Base-by-base conservation (phyloP, 2,888 invertebrate genomes). In the Polyommatus iphigenia region DNA sequence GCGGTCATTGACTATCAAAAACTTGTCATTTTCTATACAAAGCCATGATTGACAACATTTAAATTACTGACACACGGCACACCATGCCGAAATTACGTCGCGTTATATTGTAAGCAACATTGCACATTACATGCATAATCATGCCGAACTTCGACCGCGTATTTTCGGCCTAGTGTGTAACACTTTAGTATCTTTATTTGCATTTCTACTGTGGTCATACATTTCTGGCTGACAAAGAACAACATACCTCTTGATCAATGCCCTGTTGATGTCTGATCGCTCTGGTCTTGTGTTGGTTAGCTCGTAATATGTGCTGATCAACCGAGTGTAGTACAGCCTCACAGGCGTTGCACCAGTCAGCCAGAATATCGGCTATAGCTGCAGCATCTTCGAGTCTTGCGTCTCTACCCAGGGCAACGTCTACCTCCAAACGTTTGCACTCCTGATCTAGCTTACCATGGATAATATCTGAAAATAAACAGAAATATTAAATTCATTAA, bases 391-490 rank as follows among this genome's bases (percentile, higher is more conserved):
- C 97, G 0, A 97, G 95, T 57, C 97, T 95, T 50, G 99, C 98
- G 86, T 99, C 99, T 24, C 99, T 95, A 0, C 99, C 99, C 57
- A 99, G 96, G 0, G 99, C 98, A 84, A 97, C 98, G 88, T 99
- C 99, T 0, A 99, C 97, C 91, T 99, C 99, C 59, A 99, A 94
- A 81, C 97, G 97, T 83, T 97, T 97, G 89, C 98, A 98, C 86
- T 98, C 98, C 89, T 99, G 99, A 90, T 99, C 99, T 82, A 99
- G 92, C 91, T 99, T 99, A 2, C 99, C 99, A 83, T 98, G 98
- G 83, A 99, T 98, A 82, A 99, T 98, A 88, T 98, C 98, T 96
- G 90, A 0, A 94, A 82, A 78, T 71, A 54, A 54, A 54, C 54
- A 54, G 5, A 54, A 54, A 54, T 54, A 41, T 41, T 50, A 50